Conservation (phyloP, 37 sponge, comb jelly and placozoan species). For the Chondrilla cf. caribensis region DNA sequence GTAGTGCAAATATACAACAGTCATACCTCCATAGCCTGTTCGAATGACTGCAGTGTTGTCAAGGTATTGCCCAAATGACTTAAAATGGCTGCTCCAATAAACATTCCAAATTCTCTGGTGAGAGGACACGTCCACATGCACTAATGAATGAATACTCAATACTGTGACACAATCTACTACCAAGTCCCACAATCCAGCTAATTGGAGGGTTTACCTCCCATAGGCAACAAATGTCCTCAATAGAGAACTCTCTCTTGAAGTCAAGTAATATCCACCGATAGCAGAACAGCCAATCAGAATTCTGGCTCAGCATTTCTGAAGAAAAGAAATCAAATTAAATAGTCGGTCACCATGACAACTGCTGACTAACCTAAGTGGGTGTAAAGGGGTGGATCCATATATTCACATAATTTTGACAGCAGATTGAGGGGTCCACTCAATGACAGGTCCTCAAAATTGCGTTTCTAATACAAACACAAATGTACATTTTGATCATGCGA, state of each 20-base stretch:
- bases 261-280: constrained; percentile 35
- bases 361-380: constrained; percentile 22
- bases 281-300: constrained; percentile 38
- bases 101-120: constrained; percentile 20
- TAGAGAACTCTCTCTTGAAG: constrained; percentile 43
- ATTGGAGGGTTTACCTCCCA: constrained; percentile 35
- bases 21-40: constrained; percentile 30
- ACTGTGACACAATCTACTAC: too few species aligned
- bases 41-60: neutral
- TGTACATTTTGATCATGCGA: neutral
- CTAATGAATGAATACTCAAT: too few species aligned
- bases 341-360: neutral
- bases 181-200: too few species aligned
- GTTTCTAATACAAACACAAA: neutral
- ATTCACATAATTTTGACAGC: constrained; percentile 23
- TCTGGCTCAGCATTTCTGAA: constrained; percentile 13
- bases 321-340: neutral
- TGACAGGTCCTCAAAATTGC: constrained; percentile 25
- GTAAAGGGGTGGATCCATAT: constrained; percentile 14
- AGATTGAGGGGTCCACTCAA: constrained; percentile 16
- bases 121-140: constrained; percentile 29
- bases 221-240: constrained; percentile 6
- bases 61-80: neutral
- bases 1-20: too few species aligned
- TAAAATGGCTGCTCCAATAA: constrained; percentile 23